phyloP scores from a whole-genome alignment of 2,797 vertebrate genomes.

The Intellagama lesueurii region DNA sequence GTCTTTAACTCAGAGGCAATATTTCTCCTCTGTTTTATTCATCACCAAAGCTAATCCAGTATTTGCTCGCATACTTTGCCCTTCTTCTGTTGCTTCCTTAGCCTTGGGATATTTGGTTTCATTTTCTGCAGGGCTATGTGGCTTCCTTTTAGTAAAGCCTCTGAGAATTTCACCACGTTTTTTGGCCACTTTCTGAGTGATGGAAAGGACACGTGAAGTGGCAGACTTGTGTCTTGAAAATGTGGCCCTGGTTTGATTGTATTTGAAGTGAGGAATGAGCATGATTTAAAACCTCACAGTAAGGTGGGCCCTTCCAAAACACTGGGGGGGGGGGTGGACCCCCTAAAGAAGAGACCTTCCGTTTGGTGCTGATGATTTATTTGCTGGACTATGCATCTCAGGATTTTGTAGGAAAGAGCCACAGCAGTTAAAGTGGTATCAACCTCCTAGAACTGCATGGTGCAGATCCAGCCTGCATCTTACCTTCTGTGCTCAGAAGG shows the following conservation, averaged over 20 bases:
- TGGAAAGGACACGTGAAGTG: background rate
- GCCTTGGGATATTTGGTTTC: constrained; percentile 33
- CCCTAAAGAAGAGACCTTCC: background rate
- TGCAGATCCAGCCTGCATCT: background rate
- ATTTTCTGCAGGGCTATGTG: constrained; percentile 17
- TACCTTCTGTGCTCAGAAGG: background rate
- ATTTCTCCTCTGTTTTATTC: constrained; percentile 48
- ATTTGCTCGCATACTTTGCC: background rate
- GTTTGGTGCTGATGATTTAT: background rate
- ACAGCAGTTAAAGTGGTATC: too few relatives aligned
- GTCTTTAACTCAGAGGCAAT: constrained; percentile 54
- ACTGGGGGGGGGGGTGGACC: background rate
- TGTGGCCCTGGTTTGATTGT: background rate
- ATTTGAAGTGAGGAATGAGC: background rate
- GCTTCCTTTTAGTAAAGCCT: constrained; percentile 44
- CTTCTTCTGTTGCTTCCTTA: constrained; percentile 54
- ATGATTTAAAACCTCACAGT: background rate
- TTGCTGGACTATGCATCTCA: background rate
- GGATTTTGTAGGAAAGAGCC: background rate
- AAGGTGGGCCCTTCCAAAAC: background rate
- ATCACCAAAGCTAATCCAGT: constrained; percentile 40
- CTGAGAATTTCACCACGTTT: constrained; percentile 54
- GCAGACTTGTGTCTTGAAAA: background rate
- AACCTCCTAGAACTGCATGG: background rate
- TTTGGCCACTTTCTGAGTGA: background rate